These are phyloP conservation scores for Tanypteryx hageni DNA, from an alignment of 2,888 invertebrate species.

Conservation along the genomic window DNA sequence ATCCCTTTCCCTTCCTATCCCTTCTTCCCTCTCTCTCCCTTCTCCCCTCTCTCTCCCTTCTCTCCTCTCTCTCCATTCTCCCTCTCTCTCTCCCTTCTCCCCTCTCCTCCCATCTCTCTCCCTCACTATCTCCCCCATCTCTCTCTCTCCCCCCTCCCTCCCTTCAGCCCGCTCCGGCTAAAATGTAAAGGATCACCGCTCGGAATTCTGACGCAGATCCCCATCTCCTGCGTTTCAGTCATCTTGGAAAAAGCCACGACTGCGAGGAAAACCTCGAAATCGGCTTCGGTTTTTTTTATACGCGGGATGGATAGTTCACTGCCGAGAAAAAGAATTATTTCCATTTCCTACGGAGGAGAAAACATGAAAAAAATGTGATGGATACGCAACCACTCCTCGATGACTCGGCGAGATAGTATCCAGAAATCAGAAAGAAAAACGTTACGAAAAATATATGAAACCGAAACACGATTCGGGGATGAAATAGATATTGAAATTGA, in stretches of 20 bases:
- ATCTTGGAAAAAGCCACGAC: not conserved
- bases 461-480: not conserved
- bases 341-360: not conserved
- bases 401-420: not conserved
- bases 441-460: not conserved
- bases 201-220: not conserved
- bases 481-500: not conserved
- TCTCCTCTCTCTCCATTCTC: not conserved
- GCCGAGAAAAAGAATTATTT: slow-evolving; percentile 6
- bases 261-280: not conserved
- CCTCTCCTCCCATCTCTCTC: not conserved
- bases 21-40: not conserved
- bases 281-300: not conserved
- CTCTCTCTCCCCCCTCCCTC: not conserved
- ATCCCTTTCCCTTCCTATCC: too few relatives aligned
- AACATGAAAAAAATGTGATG: not conserved
- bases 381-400: not conserved
- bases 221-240: not conserved
- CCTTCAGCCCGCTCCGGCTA: not conserved
- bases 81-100: not conserved
- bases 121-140: not conserved
- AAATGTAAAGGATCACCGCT: slow-evolving; percentile 3
- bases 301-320: not conserved
- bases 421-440: not conserved
- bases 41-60: not conserved